These are phyloP conservation scores for Morpho helenor DNA, from an alignment of 2,888 invertebrate species.

Conservation along the genomic window DNA sequence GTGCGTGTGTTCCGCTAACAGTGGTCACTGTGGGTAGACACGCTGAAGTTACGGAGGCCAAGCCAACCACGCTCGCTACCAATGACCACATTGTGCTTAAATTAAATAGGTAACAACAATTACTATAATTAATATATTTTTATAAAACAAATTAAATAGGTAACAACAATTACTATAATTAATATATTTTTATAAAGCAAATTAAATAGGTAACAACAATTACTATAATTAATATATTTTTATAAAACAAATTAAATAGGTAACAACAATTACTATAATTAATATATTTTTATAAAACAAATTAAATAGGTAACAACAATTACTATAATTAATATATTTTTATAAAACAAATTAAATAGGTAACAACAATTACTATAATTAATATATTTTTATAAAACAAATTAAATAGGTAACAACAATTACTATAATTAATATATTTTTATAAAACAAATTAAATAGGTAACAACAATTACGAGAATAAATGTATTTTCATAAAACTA, in stretches of 20 bases:
- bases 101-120: constrained; percentile 4
- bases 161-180: neutral
- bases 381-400: neutral
- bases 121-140: too few species aligned
- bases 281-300: neutral
- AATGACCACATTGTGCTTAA: constrained; percentile 51
- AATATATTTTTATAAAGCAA: neutral
- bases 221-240: too few species aligned
- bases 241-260: constrained; percentile 8
- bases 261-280: neutral
- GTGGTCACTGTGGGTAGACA: constrained; percentile 69
- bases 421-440: too few species aligned
- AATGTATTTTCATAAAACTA: neutral
- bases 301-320: constrained; percentile 3
- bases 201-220: constrained; percentile 3
- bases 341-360: constrained; percentile 8
- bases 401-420: constrained; percentile 3
- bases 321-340: too few species aligned
- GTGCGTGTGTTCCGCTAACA: constrained; percentile 73
- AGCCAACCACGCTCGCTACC: constrained; percentile 41
- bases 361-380: neutral
- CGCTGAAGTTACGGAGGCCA: constrained; percentile 44
- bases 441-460: constrained; percentile 8
- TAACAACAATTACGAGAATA: neutral
- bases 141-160: constrained; percentile 8